Evolutionary conservation across 2,888 invertebrate genomes (phyloP).

Genomic region (Thera britannica): DNA sequence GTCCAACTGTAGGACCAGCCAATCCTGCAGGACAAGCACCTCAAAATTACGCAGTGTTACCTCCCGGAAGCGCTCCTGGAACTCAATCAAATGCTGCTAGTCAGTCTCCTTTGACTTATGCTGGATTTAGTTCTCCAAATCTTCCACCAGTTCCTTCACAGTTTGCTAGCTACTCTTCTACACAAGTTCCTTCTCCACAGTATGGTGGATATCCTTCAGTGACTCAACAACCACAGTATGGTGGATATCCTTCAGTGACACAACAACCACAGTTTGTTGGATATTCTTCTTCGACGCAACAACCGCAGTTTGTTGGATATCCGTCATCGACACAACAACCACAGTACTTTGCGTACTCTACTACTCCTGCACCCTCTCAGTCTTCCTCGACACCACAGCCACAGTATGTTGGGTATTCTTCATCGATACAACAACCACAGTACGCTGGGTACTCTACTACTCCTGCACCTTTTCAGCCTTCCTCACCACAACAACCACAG

Average conservation of each 20-base stretch:
- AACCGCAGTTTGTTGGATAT: constrained; percentile 1
- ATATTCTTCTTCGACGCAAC: background rate
- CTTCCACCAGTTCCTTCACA: constrained; percentile 12
- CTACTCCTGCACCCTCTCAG: no score
- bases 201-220: constrained; percentile 8
- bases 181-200: constrained; percentile 13
- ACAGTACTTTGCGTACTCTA: background rate
- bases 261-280: background rate
- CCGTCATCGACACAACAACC: constrained; percentile 5
- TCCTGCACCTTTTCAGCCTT: background rate
- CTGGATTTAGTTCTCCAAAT: constrained; percentile 1
- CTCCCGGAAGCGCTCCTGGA: constrained; percentile 11
- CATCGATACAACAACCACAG: constrained; percentile 12
- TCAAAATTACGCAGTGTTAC: constrained; percentile 3
- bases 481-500: constrained; percentile 6
- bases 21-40: constrained; percentile 12
- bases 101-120: constrained; percentile 12
- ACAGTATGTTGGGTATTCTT: constrained; percentile 1
- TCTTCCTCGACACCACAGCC: constrained; percentile 9
- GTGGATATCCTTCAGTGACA: background rate
- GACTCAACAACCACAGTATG: constrained; percentile 3
- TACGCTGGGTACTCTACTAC: background rate
- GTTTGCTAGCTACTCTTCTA: constrained; percentile 10
- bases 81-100: constrained; percentile 15
- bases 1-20: background rate